Evolutionary conservation across 2,113 vertebrate genomes (phyloP).

Genomic region (Telmatochromis brichardi): DNA sequence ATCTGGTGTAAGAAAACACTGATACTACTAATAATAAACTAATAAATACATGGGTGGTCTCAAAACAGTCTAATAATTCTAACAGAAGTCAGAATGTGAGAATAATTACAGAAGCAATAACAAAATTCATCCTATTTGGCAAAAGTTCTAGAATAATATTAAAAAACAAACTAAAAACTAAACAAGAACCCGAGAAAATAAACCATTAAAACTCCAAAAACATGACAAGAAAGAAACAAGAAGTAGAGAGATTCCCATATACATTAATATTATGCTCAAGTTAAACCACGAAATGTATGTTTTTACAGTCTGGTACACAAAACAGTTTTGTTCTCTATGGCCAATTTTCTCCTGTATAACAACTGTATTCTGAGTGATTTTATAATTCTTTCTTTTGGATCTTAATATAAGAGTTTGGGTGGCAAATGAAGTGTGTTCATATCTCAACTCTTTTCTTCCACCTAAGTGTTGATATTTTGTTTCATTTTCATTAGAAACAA

Average conservation of each 20-base stretch:
- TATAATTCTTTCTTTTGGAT: background rate
- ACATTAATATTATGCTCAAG: background rate
- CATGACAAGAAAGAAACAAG: background rate
- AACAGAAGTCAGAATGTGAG: background rate
- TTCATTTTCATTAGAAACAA: background rate
- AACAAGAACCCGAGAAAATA: background rate
- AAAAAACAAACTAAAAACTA: background rate
- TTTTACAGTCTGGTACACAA: background rate
- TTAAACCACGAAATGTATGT: accelerated
- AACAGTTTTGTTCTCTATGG: background rate
- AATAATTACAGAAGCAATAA: background rate
- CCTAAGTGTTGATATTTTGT: background rate
- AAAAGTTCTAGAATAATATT: background rate
- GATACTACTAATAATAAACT: background rate
- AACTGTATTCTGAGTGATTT: background rate
- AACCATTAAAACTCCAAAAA: background rate
- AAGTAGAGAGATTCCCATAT: background rate
- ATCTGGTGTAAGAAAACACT: background rate
- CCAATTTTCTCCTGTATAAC: background rate
- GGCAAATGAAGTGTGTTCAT: background rate
- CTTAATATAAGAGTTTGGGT: background rate
- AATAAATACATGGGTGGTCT: background rate
- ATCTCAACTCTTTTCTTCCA: background rate
- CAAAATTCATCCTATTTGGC: background rate
- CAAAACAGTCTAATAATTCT: background rate